Conservation (phyloP, 2,888 invertebrate species). For the Amphipoea lucens region DNA sequence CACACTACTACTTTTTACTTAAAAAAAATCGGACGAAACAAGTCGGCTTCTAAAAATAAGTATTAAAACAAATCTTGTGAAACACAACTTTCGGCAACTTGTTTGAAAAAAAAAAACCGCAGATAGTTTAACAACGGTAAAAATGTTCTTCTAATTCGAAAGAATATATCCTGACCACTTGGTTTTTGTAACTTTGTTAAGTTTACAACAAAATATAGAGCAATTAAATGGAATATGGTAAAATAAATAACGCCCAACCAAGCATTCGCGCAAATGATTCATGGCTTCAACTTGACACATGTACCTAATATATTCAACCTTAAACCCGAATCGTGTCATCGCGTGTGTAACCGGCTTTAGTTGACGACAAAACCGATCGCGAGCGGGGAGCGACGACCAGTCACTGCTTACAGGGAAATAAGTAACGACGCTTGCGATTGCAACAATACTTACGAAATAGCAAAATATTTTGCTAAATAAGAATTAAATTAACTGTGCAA, state of each 20-base stretch:
- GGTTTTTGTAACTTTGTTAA: constrained; percentile 14
- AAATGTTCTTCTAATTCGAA: not conserved
- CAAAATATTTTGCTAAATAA: constrained; percentile 25
- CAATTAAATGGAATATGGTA: constrained; percentile 35
- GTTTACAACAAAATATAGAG: constrained; percentile 29
- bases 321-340: constrained; percentile 69
- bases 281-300: constrained; percentile 64
- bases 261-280: constrained; percentile 52
- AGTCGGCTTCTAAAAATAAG: not conserved
- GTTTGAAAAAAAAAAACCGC: not conserved
- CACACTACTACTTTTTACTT: not conserved
- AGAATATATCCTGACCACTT: constrained; percentile 13
- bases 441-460: constrained; percentile 41
- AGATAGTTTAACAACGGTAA: not conserved
- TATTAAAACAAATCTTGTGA: not conserved
- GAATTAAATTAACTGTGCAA: constrained; percentile 9
- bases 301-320: constrained; percentile 66
- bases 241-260: not conserved
- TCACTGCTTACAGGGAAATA: constrained; percentile 74
- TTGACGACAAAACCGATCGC: constrained; percentile 80
- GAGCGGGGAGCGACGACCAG: constrained; percentile 75
- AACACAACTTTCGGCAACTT: not conserved
- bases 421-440: constrained; percentile 70
- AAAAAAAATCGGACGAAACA: not conserved
- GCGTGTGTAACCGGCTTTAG: constrained; percentile 77